Percentiles rank a stretch among this genome's conserved stretches.
Conservation (phyloP, 2,113 vertebrate genomes). For the Symphodus melops region DNA sequence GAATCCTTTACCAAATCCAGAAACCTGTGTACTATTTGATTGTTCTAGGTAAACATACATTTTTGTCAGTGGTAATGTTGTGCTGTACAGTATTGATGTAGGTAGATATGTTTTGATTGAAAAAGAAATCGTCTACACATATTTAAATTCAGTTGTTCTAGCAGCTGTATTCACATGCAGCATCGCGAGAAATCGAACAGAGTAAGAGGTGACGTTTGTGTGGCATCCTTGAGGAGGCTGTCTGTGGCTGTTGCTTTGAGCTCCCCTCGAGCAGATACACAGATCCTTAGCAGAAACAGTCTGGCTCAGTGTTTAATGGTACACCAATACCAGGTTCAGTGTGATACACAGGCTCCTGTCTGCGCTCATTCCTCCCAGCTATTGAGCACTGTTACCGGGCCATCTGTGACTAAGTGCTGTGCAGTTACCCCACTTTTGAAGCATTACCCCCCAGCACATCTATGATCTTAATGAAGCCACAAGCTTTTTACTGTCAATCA, state of each 20-base stretch:
- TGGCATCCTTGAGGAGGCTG: slow-evolving; percentile 74
- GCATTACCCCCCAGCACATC: slow-evolving; percentile 75
- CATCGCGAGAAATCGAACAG: slow-evolving; percentile 59
- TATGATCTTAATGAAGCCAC: slow-evolving; percentile 81
- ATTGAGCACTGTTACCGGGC: slow-evolving; percentile 71
- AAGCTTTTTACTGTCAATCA: slow-evolving; percentile 80
- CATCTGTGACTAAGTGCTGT: slow-evolving; percentile 79
- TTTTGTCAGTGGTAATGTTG: too few relatives aligned
- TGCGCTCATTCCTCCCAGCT: slow-evolving; percentile 72
- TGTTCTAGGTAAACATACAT: too few relatives aligned
- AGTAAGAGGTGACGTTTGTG: slow-evolving; percentile 74
- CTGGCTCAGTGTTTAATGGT: slow-evolving; percentile 77
- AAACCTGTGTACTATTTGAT: too few relatives aligned
- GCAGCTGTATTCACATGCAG: slow-evolving; percentile 53
- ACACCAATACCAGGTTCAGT: slow-evolving; percentile 70
- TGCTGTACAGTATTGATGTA: too few relatives aligned
- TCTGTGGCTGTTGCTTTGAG: slow-evolving; percentile 83
- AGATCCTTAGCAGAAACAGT: slow-evolving; percentile 81
- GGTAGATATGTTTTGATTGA: too few relatives aligned
- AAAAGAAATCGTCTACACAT: too few relatives aligned
- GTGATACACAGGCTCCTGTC: slow-evolving; percentile 65
- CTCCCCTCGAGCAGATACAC: slow-evolving; percentile 83
- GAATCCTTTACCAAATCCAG: too few relatives aligned
- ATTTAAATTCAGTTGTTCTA: slow-evolving; percentile 32
- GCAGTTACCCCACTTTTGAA: slow-evolving; percentile 76